A percentile compares a stretch with the other conserved stretches of the same genome.
These are phyloP conservation scores for Rhabditophanes sp. DNA, from an alignment of 2,888 invertebrate genomes.

Conservation along the genomic window DNA sequence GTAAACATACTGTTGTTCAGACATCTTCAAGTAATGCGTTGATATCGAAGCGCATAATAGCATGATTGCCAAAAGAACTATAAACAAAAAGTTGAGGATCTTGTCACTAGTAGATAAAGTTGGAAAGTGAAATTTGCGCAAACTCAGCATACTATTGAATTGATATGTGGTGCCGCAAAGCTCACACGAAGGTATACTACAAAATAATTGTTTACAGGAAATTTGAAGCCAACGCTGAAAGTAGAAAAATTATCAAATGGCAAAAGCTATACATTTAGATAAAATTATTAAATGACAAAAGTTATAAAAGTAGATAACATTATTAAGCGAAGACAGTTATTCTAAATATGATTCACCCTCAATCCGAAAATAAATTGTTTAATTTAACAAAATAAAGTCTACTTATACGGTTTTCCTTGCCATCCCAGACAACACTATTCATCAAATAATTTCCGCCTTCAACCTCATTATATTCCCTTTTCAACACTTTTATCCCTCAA, in stretches of 20 bases:
- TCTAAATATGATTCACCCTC: too few relatives aligned
- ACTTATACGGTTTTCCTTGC: too few relatives aligned
- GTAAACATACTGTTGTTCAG: too few relatives aligned
- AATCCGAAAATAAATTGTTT: too few relatives aligned
- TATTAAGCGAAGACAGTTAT: neutral
- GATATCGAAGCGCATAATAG: conserved; percentile 37
- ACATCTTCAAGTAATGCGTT: conserved; percentile 18
- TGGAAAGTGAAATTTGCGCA: conserved; percentile 46
- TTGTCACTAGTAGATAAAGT: conserved; percentile 47
- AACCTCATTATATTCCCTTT: too few relatives aligned
- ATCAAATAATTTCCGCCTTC: too few relatives aligned
- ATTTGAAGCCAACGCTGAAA: conserved; percentile 51
- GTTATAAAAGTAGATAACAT: neutral
- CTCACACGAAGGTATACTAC: conserved; percentile 50
- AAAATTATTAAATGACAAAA: too few relatives aligned
- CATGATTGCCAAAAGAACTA: conserved; percentile 49
- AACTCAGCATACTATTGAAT: conserved; percentile 6
- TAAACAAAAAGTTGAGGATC: conserved; percentile 48
- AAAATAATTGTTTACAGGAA: conserved; percentile 47
- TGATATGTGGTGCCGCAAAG: conserved; percentile 50
- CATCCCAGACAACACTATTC: too few relatives aligned
- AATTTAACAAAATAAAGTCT: too few relatives aligned
- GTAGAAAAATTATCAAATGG: too few relatives aligned
- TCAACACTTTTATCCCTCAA: too few relatives aligned
- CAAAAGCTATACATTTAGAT: too few relatives aligned